A percentile compares a stretch with the other conserved stretches of the same genome.
Evolutionary conservation across 1,140 invertebrate species (phyloP).

Genomic region (Cyphomyrmex costatus): DNA sequence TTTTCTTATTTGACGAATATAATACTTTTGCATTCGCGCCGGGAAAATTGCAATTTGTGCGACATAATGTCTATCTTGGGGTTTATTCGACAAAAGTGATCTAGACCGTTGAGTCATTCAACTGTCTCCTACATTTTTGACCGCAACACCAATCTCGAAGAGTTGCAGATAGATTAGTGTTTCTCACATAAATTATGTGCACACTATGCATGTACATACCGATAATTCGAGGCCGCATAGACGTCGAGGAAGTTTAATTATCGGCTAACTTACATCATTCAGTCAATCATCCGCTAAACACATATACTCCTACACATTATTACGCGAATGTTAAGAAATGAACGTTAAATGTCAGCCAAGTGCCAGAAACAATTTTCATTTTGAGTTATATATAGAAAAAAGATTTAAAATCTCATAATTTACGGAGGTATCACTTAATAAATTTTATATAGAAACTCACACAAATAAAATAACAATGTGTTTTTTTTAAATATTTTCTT

Average conservation of each 20-base stretch:
- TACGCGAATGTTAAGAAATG: slow-evolving; percentile 4
- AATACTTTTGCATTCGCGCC: slow-evolving; percentile 2
- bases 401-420: not conserved
- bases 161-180: slow-evolving; percentile 23
- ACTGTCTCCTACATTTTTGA: not conserved
- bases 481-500: slow-evolving; percentile 21
- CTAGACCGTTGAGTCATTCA: not conserved
- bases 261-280: slow-evolving; percentile 9
- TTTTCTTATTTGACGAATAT: not conserved
- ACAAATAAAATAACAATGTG: not conserved
- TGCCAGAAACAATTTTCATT: slow-evolving; percentile 10
- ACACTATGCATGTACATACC: not conserved
- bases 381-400: not conserved
- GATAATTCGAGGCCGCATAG: not conserved
- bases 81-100: not conserved
- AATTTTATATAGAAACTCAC: not conserved
- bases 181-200: slow-evolving; percentile 1
- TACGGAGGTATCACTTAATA: not conserved
- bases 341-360: slow-evolving; percentile 18
- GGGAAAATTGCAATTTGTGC: not conserved
- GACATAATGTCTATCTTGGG: not conserved
- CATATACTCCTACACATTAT: not conserved
- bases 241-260: slow-evolving; percentile 36
- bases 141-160: not conserved
- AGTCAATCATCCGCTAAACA: slow-evolving; percentile 8